Conservation (phyloP, 1,140 invertebrate species). For the Uloborus diversus region DNA sequence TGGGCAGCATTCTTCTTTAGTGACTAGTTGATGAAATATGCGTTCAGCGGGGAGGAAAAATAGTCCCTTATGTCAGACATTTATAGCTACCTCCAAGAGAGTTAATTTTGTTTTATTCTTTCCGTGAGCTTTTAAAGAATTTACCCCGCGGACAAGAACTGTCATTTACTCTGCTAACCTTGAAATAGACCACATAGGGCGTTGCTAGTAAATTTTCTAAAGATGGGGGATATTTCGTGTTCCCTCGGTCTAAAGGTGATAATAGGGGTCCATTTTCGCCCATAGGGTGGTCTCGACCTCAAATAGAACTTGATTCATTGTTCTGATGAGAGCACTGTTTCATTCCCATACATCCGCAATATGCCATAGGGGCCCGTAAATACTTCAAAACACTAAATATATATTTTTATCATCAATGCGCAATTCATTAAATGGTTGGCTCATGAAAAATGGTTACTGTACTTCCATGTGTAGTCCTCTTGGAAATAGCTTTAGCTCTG, state of each 20-base stretch:
- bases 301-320: constrained; percentile 3
- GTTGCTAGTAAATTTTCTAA: constrained; percentile 33
- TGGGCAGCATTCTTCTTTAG: constrained; percentile 8
- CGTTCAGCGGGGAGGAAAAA: not conserved
- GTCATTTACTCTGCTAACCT: constrained; percentile 9
- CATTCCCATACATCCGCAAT: too few species aligned
- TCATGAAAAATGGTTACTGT: too few species aligned
- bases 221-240: constrained; percentile 26
- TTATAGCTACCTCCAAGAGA: not conserved
- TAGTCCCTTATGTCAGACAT: not conserved
- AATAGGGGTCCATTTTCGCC: constrained; percentile 26
- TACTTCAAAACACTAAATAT: too few species aligned
- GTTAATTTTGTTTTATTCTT: constrained; percentile 20
- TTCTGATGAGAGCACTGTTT: not conserved
- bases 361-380: too few species aligned
- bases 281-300: constrained; percentile 24
- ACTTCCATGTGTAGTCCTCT: too few species aligned
- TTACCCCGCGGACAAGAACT: not conserved
- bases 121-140: constrained; percentile 14
- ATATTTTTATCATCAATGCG: too few species aligned
- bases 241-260: constrained; percentile 19
- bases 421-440: too few species aligned
- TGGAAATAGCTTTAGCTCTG: too few species aligned
- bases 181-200: constrained; percentile 26
- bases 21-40: constrained; percentile 1